phyloP scores from a whole-genome alignment of 2,113 vertebrate species.

The Alexandromys fortis region DNA sequence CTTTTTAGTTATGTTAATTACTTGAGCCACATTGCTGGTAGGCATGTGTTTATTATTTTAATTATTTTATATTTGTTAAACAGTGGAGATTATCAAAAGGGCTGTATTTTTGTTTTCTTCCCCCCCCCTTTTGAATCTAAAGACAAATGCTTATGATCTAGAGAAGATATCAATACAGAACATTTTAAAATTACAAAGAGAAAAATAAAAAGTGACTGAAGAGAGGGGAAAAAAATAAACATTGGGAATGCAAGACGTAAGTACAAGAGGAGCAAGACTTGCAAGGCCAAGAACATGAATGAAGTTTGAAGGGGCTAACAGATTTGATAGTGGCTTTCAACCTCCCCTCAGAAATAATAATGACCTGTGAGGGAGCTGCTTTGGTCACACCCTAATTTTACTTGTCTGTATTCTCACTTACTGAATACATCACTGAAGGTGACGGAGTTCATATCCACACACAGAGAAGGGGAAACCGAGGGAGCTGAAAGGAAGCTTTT shows the following conservation, averaged over 20 bases:
- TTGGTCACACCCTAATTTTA: background rate
- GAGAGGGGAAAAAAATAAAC: background rate
- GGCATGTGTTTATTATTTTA: conserved; percentile 24
- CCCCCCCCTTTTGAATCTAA: conserved; percentile 16
- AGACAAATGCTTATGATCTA: conserved; percentile 52
- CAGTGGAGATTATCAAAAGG: background rate
- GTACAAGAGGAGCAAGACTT: background rate
- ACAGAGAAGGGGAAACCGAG: background rate
- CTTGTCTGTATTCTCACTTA: background rate
- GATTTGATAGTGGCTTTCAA: background rate
- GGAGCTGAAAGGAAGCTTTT: background rate
- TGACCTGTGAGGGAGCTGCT: background rate
- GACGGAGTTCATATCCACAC: background rate
- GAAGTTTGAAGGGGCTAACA: background rate
- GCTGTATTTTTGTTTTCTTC: background rate
- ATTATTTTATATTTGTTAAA: conserved; percentile 20
- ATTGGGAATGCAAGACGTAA: background rate
- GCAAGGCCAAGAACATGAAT: background rate
- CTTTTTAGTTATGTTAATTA: background rate
- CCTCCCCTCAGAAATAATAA: background rate
- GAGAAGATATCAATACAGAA: conserved; percentile 17
- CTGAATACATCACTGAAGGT: background rate
- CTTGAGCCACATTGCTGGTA: conserved; percentile 9
- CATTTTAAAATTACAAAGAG: background rate
- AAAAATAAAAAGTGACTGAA: conserved; percentile 17